Conservation (phyloP, 1,140 invertebrate genomes). For the Ctenoplectra terminalis region DNA sequence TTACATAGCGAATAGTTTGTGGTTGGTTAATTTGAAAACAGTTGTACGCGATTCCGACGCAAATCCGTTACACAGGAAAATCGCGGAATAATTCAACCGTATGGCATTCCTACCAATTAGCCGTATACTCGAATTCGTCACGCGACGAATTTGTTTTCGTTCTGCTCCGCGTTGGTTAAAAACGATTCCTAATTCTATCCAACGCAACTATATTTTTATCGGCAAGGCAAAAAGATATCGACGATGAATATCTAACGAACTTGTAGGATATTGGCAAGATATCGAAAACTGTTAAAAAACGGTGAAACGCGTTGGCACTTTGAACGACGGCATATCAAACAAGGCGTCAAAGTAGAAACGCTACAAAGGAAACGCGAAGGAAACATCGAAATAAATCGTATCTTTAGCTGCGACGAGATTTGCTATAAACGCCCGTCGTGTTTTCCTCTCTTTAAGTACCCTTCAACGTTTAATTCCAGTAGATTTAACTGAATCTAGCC, state of each 20-base stretch:
- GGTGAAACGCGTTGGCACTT: no score
- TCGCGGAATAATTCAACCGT: background rate
- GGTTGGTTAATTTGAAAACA: background rate
- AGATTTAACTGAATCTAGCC: slow-evolving; percentile 66
- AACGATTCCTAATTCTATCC: rapidly evolving
- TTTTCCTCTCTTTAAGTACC: slow-evolving; percentile 58
- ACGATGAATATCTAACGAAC: no score
- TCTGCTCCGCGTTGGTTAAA: background rate
- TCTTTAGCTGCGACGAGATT: background rate
- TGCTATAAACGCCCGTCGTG: slow-evolving; percentile 46
- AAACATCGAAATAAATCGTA: slow-evolving; percentile 20
- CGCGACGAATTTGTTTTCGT: background rate
- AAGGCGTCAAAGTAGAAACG: no score
- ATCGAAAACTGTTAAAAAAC: background rate
- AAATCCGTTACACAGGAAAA: background rate
- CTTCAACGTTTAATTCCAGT: slow-evolving; percentile 66
- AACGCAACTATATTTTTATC: no score
- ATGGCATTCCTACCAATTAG: no score
- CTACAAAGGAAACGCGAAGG: no score
- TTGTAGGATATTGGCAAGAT: background rate
- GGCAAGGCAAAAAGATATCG: no score
- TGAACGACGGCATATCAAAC: background rate
- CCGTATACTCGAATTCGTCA: background rate
- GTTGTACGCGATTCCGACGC: background rate
- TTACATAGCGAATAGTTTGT: background rate